Conservation (phyloP, 2,113 vertebrate species). For the Amblyornis subalaris region DNA sequence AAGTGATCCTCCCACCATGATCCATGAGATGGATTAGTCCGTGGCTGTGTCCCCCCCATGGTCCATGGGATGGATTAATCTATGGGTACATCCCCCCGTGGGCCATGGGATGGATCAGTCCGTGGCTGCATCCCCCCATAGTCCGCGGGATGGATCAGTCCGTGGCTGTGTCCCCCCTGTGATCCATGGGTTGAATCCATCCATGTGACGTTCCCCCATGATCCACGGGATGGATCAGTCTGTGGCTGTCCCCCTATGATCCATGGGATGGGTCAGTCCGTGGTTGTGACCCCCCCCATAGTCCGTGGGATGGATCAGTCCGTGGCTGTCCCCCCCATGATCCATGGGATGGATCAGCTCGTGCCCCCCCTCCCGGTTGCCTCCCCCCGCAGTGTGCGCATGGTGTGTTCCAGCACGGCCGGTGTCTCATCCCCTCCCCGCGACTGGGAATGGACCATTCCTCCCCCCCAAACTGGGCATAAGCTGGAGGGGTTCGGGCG, state of each 20-base stretch:
- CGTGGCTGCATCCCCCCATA: not conserved
- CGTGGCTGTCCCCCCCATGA: not conserved
- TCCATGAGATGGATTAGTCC: not conserved
- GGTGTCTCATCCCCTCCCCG: not conserved
- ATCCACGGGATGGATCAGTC: too few species aligned
- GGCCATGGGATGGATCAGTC: not conserved
- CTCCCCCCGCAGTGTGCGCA: not conserved
- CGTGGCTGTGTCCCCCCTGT: not conserved
- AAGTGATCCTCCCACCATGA: too few species aligned
- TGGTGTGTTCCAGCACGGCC: slow-evolving; percentile 25
- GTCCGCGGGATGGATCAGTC: not conserved
- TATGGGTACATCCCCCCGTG: too few species aligned
- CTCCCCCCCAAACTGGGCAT: not conserved
- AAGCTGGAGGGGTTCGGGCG: not conserved
- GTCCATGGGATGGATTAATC: not conserved
- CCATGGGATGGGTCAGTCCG: not conserved
- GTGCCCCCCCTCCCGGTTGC: not conserved
- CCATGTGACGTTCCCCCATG: too few species aligned
- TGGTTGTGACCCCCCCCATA: not conserved
- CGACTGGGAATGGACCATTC: not conserved
- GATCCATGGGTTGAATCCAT: not conserved
- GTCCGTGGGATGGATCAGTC: not conserved
- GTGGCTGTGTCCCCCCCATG: not conserved
- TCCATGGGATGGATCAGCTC: not conserved
- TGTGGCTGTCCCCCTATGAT: accelerated